These are phyloP conservation scores for Anguilla anguilla DNA, from an alignment of 2,797 vertebrate genomes.

Conservation along the genomic window DNA sequence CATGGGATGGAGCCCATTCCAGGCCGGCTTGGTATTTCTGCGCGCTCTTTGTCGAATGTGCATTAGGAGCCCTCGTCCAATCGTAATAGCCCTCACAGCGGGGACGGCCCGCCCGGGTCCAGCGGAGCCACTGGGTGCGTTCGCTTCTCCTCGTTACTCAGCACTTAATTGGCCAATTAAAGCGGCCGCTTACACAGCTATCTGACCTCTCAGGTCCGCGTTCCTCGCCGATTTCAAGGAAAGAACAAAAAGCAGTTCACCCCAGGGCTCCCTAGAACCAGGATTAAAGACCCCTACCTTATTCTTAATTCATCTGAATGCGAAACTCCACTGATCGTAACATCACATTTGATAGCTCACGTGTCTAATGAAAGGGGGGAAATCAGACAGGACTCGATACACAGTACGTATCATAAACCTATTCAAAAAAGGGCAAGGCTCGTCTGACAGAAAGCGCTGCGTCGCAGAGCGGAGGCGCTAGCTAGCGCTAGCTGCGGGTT, in stretches of 20 bases:
- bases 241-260: not conserved
- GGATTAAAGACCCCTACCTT: not conserved
- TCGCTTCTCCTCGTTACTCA: not conserved
- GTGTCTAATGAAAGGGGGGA: not conserved
- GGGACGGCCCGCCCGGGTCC: not conserved
- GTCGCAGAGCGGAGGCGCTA: not conserved
- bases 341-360: not conserved
- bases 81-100: not conserved
- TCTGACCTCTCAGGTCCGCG: not conserved
- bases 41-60: not conserved
- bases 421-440: not conserved
- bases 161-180: not conserved
- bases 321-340: not conserved
- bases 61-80: not conserved
- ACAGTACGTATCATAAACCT: not conserved
- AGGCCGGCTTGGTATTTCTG: not conserved
- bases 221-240: not conserved
- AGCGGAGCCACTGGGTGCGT: not conserved
- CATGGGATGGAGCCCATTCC: not conserved
- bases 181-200: not conserved
- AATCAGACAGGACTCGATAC: not conserved
- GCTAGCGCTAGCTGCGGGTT: constrained; percentile 9
- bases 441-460: not conserved
- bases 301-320: not conserved
- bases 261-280: not conserved